Conservation (phyloP, 2,797 vertebrate genomes). For the Discoglossus pictus region DNA sequence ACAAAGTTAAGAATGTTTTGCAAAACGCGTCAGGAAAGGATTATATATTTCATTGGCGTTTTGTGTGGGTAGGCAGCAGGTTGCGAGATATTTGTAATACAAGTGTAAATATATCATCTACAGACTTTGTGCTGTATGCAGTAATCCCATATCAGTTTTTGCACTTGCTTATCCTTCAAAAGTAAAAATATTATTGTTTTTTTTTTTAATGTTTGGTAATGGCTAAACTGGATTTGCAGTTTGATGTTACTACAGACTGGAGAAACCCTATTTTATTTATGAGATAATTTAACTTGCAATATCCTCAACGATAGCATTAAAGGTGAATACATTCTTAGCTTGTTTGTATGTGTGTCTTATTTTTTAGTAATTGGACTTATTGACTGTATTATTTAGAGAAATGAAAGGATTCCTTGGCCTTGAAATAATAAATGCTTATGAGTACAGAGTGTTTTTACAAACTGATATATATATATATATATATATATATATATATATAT, state of each 20-base stretch:
- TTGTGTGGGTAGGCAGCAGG: conserved; percentile 63
- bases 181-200: conserved; percentile 54
- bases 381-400: not conserved
- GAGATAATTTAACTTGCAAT: conserved; percentile 9
- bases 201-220: conserved; percentile 35
- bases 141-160: conserved; percentile 67
- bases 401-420: too few relatives aligned
- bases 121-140: conserved; percentile 73
- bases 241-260: conserved; percentile 1
- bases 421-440: too few relatives aligned
- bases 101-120: conserved; percentile 75
- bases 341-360: conserved; percentile 2
- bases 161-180: conserved; percentile 60
- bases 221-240: conserved; percentile 19
- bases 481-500: too few relatives aligned
- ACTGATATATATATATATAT: too few relatives aligned
- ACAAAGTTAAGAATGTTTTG: conserved; percentile 55
- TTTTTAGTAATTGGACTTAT: not conserved
- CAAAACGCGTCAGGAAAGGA: conserved; percentile 55
- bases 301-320: conserved; percentile 20
- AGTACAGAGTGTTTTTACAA: too few relatives aligned
- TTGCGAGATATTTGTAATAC: conserved; percentile 75
- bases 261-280: conserved; percentile 23
- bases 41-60: conserved; percentile 61
- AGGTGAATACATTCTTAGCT: conserved; percentile 25